phyloP scores from a whole-genome alignment of 2,888 invertebrate species.

The Notocelia uddmanniana region DNA sequence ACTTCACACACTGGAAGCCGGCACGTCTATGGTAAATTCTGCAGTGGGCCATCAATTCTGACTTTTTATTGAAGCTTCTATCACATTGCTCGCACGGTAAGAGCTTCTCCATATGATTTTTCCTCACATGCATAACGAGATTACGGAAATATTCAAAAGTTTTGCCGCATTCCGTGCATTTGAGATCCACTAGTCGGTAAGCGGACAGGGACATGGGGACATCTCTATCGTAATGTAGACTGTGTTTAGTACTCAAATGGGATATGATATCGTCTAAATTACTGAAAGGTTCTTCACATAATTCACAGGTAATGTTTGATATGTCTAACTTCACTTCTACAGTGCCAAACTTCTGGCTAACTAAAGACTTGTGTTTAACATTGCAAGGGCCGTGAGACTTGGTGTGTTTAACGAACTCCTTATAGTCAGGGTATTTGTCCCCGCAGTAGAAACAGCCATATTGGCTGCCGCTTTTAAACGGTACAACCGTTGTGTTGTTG shows the following conservation, averaged over 20 bases:
- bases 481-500: constrained; percentile 55
- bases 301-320: constrained; percentile 52
- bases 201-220: constrained; percentile 46
- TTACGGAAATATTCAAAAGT: constrained; percentile 45
- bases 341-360: constrained; percentile 42
- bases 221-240: constrained; percentile 47
- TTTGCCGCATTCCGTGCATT: constrained; percentile 51
- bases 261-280: constrained; percentile 48
- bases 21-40: constrained; percentile 36
- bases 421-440: constrained; percentile 48
- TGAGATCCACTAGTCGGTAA: constrained; percentile 49
- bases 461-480: constrained; percentile 55
- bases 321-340: constrained; percentile 53
- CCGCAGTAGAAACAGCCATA: constrained; percentile 55
- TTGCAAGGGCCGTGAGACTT: constrained; percentile 52
- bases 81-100: constrained; percentile 43
- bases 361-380: constrained; percentile 42
- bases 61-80: constrained; percentile 43
- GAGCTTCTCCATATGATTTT: constrained; percentile 41
- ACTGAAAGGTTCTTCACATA: constrained; percentile 51
- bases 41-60: constrained; percentile 42
- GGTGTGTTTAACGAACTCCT: constrained; percentile 53
- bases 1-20: constrained; percentile 41
- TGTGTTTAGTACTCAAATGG: constrained; percentile 50
- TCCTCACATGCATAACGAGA: constrained; percentile 44